Percentiles rank a stretch among this genome's conserved stretches.
Evolutionary conservation across 2,113 vertebrate genomes (phyloP).

Genomic region (Eudorcas thomsonii): DNA sequence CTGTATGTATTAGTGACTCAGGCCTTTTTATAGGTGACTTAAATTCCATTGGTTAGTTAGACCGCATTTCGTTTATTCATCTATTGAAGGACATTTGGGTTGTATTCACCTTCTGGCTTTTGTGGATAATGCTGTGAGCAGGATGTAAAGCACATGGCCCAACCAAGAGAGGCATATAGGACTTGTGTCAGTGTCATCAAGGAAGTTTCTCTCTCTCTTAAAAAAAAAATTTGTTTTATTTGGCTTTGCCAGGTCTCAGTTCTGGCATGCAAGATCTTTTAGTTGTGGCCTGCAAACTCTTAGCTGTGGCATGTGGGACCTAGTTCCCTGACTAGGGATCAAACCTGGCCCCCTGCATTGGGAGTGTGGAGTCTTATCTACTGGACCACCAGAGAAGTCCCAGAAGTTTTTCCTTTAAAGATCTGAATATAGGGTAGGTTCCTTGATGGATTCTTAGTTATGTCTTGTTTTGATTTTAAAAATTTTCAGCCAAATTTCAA

Average conservation of each 20-base stretch:
- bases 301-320: background rate
- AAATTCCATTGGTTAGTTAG: rapidly evolving
- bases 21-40: background rate
- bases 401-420: background rate
- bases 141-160: background rate
- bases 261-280: background rate
- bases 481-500: background rate
- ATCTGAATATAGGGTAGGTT: background rate
- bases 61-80: rapidly evolving
- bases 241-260: background rate
- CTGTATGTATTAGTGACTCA: background rate
- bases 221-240: background rate
- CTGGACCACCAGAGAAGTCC: background rate
- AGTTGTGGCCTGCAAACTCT: background rate
- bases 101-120: background rate
- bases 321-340: background rate
- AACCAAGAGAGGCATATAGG: rapidly evolving
- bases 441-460: background rate
- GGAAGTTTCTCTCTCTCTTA: background rate
- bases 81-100: background rate
- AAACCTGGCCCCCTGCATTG: background rate
- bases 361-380: background rate
- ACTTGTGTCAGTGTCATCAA: background rate
- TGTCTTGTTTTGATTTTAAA: background rate
- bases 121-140: background rate